Evolutionary conservation across 1,140 invertebrate species (phyloP).

Genomic region (Aphelinus certus): DNA sequence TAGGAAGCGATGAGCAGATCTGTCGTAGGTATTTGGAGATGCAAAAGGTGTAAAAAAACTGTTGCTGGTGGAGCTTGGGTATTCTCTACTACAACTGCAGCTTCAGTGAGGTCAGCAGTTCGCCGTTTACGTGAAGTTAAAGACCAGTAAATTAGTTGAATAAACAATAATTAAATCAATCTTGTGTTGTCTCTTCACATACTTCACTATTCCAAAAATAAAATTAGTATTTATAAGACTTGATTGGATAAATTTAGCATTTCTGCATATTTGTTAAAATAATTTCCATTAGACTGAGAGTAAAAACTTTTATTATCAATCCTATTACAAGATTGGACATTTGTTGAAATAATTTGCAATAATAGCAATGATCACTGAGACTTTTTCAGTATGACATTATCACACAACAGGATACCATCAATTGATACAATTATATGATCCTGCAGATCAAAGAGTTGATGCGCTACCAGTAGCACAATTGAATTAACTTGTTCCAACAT

Average conservation of each 20-base stretch:
- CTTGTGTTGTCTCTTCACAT: not conserved
- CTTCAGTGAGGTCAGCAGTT: conserved; percentile 94
- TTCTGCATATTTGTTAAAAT: no score
- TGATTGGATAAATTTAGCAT: no score
- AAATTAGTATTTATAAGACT: no score
- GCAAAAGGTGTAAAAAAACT: conserved; percentile 93
- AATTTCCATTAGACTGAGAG: no score
- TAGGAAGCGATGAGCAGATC: conserved; percentile 98
- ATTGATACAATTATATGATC: conserved; percentile 37
- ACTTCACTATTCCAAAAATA: no score
- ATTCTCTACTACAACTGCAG: conserved; percentile 95
- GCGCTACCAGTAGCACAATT: conserved; percentile 15
- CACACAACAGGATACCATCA: conserved; percentile 24
- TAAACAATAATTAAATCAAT: conserved; percentile 33
- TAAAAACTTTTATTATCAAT: no score
- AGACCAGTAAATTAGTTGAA: conserved; percentile 74
- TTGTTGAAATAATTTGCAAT: conserved; percentile 13
- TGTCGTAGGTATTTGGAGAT: conserved; percentile 98
- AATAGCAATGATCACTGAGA: conserved; percentile 15
- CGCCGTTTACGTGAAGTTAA: conserved; percentile 96
- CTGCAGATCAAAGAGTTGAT: conserved; percentile 23
- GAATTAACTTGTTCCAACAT: conserved; percentile 27
- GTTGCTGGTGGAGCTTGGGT: conserved; percentile 97
- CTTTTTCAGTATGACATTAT: conserved; percentile 11
- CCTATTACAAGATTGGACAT: conserved; percentile 8